These are phyloP conservation scores for Synanthedon tipuliformis DNA, from an alignment of 2,888 invertebrate genomes.

Conservation along the genomic window DNA sequence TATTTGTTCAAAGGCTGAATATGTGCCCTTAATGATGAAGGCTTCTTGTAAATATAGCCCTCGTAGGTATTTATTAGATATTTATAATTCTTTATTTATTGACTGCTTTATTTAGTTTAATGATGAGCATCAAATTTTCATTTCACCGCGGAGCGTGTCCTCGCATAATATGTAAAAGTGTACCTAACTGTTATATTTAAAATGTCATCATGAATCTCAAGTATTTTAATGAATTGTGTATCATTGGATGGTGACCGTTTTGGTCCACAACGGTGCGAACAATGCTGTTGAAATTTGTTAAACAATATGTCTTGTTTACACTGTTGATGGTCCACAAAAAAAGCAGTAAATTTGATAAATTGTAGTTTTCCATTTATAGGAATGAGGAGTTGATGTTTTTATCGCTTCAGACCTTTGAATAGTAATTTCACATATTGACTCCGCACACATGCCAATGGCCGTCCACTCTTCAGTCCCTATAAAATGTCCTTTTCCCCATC, in stretches of 20 bases:
- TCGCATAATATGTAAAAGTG: conserved; percentile 33
- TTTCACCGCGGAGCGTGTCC: conserved; percentile 64
- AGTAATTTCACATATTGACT: background rate
- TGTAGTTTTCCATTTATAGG: conserved; percentile 12
- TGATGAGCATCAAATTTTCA: conserved; percentile 53
- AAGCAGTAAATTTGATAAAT: conserved; percentile 52
- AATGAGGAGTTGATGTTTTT: conserved; percentile 23
- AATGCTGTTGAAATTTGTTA: background rate
- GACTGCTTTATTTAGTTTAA: conserved; percentile 67
- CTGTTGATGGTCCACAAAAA: conserved; percentile 48
- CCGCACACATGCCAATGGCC: background rate
- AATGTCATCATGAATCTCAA: conserved; percentile 66
- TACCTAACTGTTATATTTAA: conserved; percentile 28
- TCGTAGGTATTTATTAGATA: conserved; percentile 72
- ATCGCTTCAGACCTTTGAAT: conserved; percentile 12
- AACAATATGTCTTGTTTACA: conserved; percentile 13
- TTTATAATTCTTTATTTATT: conserved; percentile 72
- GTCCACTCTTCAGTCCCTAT: background rate
- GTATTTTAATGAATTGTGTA: conserved; percentile 16
- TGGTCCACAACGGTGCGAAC: conserved; percentile 24
- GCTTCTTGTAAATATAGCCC: conserved; percentile 69
- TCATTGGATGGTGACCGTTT: conserved; percentile 59
- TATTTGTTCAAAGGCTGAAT: conserved; percentile 65
- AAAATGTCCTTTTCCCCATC: background rate
- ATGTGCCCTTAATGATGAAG: conserved; percentile 53